Percentiles rank a stretch among this genome's conserved stretches.
phyloP scores from a whole-genome alignment of 2,888 invertebrate genomes.

The Zygogramma bicolorata region DNA sequence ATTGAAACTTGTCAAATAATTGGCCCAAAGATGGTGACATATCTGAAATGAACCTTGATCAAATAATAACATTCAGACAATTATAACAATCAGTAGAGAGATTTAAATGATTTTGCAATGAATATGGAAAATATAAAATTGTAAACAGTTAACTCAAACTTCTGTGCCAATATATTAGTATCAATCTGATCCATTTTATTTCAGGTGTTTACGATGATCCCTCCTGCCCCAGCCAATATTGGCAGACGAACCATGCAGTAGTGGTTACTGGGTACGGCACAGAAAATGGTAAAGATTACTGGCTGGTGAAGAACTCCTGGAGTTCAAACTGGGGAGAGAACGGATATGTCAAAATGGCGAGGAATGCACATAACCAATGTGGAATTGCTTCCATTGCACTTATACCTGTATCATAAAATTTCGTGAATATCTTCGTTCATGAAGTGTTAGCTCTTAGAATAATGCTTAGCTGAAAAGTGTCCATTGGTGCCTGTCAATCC shows the following conservation, averaged over 20 bases:
- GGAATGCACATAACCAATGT: neutral
- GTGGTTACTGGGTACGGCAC: slow-evolving; percentile 6
- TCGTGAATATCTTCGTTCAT: too few species aligned
- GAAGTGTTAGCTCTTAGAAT: too few species aligned
- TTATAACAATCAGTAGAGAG: too few species aligned
- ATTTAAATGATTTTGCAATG: too few species aligned
- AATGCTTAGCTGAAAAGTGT: too few species aligned
- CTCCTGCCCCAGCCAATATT: neutral
- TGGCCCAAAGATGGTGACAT: too few species aligned
- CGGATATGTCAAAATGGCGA: neutral
- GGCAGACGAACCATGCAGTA: neutral
- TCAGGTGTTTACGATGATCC: neutral
- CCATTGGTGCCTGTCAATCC: too few species aligned
- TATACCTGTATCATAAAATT: neutral
- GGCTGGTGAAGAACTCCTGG: slow-evolving; percentile 20
- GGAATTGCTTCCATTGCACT: neutral
- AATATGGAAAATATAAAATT: neutral
- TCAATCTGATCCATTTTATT: neutral
- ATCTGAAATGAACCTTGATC: too few species aligned
- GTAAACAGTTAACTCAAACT: neutral
- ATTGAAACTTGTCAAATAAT: too few species aligned
- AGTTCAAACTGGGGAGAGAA: neutral
- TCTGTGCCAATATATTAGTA: too few species aligned
- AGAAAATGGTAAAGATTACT: neutral
- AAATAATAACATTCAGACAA: too few species aligned